phyloP scores from a whole-genome alignment of 2,797 vertebrate species.

The Mallotus villosus region DNA sequence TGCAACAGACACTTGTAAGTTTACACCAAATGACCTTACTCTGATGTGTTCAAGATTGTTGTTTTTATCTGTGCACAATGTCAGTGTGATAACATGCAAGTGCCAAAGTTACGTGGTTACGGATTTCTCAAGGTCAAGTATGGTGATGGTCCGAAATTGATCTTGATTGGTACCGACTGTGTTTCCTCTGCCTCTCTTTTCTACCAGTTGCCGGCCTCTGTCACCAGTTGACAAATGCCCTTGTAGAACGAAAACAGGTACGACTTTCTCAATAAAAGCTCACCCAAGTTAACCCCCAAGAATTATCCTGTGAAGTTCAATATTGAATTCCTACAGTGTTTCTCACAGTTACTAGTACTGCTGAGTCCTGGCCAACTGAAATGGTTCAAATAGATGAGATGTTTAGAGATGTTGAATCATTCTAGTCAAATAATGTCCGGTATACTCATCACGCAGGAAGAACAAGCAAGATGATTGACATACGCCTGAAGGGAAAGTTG shows the following conservation, averaged over 20 bases:
- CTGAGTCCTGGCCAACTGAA: too few species aligned
- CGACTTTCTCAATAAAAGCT: conserved; percentile 36
- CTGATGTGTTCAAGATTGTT: not conserved
- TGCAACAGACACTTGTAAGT: conserved; percentile 99
- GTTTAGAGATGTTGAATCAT: too few species aligned
- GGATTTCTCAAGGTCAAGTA: not conserved
- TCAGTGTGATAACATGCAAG: not conserved
- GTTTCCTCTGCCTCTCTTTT: conserved; percentile 16
- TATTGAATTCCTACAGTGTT: too few species aligned
- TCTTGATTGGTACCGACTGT: not conserved
- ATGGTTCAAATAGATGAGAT: too few species aligned
- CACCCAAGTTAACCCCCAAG: not conserved
- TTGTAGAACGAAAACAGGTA: conserved; percentile 99
- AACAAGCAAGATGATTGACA: too few species aligned
- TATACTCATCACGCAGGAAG: too few species aligned
- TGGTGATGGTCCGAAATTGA: not conserved
- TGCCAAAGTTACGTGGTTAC: not conserved
- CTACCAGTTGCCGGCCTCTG: conserved; percentile 95
- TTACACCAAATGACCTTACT: not conserved
- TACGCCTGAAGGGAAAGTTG: not conserved
- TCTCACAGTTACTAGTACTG: too few species aligned
- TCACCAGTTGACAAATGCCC: conserved; percentile 98
- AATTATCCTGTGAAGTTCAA: not conserved
- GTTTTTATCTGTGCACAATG: too few species aligned
- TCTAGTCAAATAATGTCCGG: too few species aligned